These are phyloP conservation scores for Melinaea marsaeus DNA, from an alignment of 2,888 invertebrate genomes.

Conservation along the genomic window DNA sequence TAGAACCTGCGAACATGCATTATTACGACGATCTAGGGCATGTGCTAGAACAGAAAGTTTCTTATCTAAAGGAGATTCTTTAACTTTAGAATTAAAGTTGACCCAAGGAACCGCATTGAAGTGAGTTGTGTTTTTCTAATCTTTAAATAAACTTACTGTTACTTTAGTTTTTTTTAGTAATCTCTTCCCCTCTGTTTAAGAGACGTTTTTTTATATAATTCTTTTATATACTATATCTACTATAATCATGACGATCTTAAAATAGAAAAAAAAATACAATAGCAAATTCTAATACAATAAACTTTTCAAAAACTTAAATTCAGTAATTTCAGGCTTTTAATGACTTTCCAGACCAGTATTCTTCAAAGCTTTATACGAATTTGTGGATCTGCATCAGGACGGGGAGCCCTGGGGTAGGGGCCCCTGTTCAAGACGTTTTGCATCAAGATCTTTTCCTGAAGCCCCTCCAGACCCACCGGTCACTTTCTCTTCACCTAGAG, in stretches of 20 bases:
- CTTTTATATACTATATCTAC: no score
- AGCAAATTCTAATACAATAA: not conserved
- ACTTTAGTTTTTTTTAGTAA: no score
- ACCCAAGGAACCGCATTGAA: constrained; percentile 91
- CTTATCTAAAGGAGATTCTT: constrained; percentile 87
- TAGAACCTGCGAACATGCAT: constrained; percentile 88
- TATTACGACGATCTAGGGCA: constrained; percentile 82
- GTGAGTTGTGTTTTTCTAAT: constrained; percentile 62
- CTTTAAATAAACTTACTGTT: no score
- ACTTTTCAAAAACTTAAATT: not conserved
- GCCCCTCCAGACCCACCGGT: constrained; percentile 81
- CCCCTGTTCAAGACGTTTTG: constrained; percentile 86
- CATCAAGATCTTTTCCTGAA: constrained; percentile 78
- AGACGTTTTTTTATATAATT: no score
- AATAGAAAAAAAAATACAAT: no score
- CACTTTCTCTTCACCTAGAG: constrained; percentile 87
- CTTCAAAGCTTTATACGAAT: constrained; percentile 92
- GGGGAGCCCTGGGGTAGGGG: constrained; percentile 87
- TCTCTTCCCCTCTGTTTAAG: no score
- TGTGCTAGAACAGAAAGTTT: constrained; percentile 90
- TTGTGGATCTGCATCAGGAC: constrained; percentile 91
- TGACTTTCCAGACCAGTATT: constrained; percentile 82
- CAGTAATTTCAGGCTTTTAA: constrained; percentile 2
- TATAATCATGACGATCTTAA: no score
- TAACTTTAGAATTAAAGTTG: constrained; percentile 87